phyloP scores from a whole-genome alignment of 2,888 invertebrate genomes.

The Nasonovia ribisnigri region DNA sequence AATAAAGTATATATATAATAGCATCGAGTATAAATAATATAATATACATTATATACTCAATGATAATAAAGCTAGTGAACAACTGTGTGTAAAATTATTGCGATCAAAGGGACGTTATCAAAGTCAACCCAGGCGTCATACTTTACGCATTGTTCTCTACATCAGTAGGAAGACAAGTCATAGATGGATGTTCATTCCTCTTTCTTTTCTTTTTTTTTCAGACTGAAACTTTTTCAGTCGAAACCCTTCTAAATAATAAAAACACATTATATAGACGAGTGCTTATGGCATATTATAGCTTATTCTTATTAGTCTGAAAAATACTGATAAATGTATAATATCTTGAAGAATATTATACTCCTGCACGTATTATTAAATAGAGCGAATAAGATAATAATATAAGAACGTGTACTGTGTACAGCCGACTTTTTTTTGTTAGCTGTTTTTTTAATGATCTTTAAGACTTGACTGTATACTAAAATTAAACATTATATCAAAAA shows the following conservation, averaged over 20 bases:
- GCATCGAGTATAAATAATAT: too few relatives aligned
- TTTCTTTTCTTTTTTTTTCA: not conserved
- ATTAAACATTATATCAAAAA: not conserved
- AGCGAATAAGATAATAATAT: not conserved
- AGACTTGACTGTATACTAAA: not conserved
- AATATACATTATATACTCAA: too few relatives aligned
- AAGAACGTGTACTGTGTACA: not conserved
- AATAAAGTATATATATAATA: too few relatives aligned
- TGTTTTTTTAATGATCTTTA: not conserved
- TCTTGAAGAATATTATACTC: not conserved
- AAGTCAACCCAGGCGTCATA: not conserved
- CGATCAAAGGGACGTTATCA: not conserved
- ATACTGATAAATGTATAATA: not conserved
- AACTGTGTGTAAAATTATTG: not conserved
- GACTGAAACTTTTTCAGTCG: not conserved
- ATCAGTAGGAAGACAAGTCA: not conserved
- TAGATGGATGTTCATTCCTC: not conserved
- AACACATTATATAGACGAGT: not conserved
- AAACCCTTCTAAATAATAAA: not conserved
- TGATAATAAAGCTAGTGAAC: not conserved
- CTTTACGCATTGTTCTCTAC: not conserved
- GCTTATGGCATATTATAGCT: not conserved
- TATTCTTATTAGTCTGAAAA: not conserved
- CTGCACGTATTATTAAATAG: not conserved
- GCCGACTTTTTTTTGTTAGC: not conserved